These are phyloP conservation scores for Genyomyrus donnyi DNA, from an alignment of 2,113 vertebrate genomes.

Conservation along the genomic window DNA sequence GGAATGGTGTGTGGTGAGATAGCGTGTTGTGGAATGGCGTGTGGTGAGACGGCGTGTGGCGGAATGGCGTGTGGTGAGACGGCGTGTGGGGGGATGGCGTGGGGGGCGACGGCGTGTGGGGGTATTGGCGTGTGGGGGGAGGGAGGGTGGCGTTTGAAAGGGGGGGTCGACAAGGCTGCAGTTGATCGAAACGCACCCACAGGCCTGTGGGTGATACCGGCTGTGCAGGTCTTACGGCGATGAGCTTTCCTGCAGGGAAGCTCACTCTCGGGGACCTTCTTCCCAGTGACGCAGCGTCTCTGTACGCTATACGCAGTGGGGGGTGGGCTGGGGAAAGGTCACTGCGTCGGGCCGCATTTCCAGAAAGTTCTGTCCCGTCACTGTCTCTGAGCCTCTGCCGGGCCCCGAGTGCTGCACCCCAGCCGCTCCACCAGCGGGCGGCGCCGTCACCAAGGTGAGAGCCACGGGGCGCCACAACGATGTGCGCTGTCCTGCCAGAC, in stretches of 20 bases:
- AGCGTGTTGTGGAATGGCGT: no score
- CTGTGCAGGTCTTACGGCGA: slow-evolving; percentile 36
- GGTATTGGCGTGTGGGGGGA: no score
- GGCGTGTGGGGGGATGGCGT: no score
- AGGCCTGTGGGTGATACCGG: slow-evolving; percentile 33
- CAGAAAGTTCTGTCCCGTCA: neutral
- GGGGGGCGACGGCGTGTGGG: no score
- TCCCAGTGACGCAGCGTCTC: neutral
- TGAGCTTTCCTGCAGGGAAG: neutral
- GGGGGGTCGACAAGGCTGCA: neutral
- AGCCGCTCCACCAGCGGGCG: neutral
- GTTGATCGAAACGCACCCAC: slow-evolving; percentile 32
- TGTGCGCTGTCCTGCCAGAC: neutral
- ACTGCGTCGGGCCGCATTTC: neutral
- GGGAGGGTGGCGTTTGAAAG: no score
- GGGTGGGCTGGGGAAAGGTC: neutral
- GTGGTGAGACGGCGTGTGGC: no score
- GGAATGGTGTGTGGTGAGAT: no score
- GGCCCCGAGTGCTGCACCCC: neutral
- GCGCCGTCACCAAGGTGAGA: neutral
- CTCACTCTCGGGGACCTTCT: neutral
- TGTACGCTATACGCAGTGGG: neutral
- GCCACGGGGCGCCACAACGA: neutral
- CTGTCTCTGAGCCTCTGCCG: neutral
- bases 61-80: no score